These are phyloP conservation scores for Dunckerocampus dactyliophorus DNA, from an alignment of 2,113 vertebrate species.

Conservation along the genomic window DNA sequence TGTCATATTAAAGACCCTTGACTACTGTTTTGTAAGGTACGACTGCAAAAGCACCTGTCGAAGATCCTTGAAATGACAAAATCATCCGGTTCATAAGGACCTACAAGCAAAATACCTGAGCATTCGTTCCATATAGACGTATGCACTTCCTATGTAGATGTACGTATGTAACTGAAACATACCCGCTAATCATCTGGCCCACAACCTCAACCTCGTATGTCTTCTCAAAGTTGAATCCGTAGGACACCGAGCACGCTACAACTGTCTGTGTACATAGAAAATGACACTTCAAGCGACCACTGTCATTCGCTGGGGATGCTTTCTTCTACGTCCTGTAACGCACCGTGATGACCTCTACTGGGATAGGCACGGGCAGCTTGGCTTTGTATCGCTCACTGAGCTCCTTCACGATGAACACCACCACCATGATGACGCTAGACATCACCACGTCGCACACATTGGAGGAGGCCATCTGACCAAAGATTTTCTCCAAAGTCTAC, in stretches of 20 bases:
- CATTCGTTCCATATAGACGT: too few relatives aligned
- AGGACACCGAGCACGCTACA: constrained; percentile 82
- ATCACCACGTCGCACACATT: constrained; percentile 89
- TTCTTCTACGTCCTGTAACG: constrained; percentile 28
- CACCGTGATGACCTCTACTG: constrained; percentile 92
- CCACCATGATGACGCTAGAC: constrained; percentile 77
- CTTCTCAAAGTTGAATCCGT: constrained; percentile 75
- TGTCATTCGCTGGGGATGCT: too few relatives aligned
- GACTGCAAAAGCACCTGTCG: too few relatives aligned
- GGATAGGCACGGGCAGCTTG: constrained; percentile 88
- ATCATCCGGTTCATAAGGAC: background rate
- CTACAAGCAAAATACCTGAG: too few relatives aligned
- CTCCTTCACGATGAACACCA: constrained; percentile 86
- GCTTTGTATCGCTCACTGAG: constrained; percentile 87
- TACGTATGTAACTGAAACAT: constrained; percentile 26
- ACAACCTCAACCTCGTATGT: constrained; percentile 74
- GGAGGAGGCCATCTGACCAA: constrained; percentile 78
- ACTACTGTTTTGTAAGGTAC: too few relatives aligned
- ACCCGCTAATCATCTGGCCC: constrained; percentile 80
- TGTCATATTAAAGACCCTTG: too few relatives aligned
- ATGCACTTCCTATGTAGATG: too few relatives aligned
- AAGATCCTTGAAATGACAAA: background rate
- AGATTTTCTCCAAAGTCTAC: constrained; percentile 80
- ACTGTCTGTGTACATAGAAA: constrained; percentile 75
- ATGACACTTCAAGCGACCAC: background rate